Conservation (phyloP, 2,113 vertebrate genomes). For the Paradisaea rubra region DNA sequence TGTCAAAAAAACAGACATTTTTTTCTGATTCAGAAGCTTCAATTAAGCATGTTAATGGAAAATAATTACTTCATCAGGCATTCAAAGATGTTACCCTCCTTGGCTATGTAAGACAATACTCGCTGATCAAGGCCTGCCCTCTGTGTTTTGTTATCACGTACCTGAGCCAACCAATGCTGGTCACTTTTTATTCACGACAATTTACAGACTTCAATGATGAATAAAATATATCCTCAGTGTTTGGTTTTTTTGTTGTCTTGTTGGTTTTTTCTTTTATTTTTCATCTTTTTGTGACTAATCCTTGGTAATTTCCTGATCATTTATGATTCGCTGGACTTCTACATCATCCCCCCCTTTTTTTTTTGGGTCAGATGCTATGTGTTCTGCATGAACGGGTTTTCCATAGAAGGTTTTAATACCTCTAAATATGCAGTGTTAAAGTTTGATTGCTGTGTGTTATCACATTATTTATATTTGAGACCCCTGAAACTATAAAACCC, state of each 20-base stretch:
- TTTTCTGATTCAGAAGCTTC: neutral
- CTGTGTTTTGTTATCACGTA: neutral
- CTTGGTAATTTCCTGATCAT: neutral
- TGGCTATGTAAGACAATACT: neutral
- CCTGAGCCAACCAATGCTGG: neutral
- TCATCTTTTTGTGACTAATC: neutral
- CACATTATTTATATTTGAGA: neutral
- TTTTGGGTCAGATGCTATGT: neutral
- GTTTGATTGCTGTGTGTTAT: neutral
- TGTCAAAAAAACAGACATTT: neutral
- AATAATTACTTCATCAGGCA: neutral
- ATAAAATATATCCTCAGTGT: neutral
- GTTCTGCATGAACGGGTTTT: neutral
- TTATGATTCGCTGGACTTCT: neutral
- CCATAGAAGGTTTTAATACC: neutral
- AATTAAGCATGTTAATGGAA: neutral
- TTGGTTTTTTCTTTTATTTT: neutral
- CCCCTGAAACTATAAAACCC: neutral
- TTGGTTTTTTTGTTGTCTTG: neutral
- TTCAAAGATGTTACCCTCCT: neutral
- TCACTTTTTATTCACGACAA: neutral
- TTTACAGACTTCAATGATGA: neutral
- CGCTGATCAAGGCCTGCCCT: neutral
- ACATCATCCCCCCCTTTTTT: accelerated
- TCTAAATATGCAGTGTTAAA: neutral